Percentiles rank a stretch among this genome's conserved stretches.
These are phyloP conservation scores for Leptinotarsa haldemani DNA, from an alignment of 2,888 invertebrate species.

Conservation along the genomic window DNA sequence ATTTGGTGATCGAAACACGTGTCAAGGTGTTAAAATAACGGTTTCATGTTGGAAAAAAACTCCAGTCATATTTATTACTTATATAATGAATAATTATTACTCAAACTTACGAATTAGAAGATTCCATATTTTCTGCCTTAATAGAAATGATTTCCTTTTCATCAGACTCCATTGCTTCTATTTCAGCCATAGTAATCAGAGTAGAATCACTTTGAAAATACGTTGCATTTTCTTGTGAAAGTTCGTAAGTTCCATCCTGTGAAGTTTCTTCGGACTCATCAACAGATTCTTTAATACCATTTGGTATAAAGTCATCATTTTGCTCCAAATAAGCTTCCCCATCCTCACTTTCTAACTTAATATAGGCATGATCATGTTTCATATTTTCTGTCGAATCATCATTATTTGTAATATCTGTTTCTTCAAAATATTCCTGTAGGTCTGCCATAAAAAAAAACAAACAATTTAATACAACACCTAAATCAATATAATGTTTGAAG, in stretches of 20 bases:
- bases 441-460: neutral
- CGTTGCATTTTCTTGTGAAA: neutral
- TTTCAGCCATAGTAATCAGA: neutral
- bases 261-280: neutral
- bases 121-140: slow-evolving; percentile 21
- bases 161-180: neutral
- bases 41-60: no score
- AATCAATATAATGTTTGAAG: neutral
- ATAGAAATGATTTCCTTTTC: neutral
- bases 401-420: slow-evolving; percentile 5
- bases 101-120: slow-evolving; percentile 27
- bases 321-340: slow-evolving; percentile 7
- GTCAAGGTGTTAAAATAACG: no score
- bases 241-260: slow-evolving; percentile 13
- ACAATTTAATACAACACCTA: neutral
- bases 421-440: neutral
- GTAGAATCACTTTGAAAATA: neutral
- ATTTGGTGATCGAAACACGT: no score
- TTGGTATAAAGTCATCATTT: neutral
- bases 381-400: slow-evolving; percentile 25
- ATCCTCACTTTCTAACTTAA: slow-evolving; percentile 28
- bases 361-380: slow-evolving; percentile 31
- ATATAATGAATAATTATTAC: neutral
- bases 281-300: slow-evolving; percentile 5
- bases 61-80: no score